Evolutionary conservation across 2,113 vertebrate genomes (phyloP), one percentile per base, ranked within the genome.

Genomic region (Triplophysa rosa): DNA sequence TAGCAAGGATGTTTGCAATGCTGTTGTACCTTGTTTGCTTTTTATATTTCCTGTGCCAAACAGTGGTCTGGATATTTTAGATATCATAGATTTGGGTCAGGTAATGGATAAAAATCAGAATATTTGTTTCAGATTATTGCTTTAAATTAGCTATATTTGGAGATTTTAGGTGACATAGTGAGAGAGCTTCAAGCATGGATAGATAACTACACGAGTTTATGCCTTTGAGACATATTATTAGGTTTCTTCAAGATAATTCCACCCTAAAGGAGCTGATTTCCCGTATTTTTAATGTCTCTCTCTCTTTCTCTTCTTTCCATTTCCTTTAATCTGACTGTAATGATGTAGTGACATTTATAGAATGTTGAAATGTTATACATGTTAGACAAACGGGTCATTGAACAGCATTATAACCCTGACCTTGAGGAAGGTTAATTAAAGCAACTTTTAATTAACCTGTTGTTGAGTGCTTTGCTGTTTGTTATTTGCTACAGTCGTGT

Each of bases 371-470:
- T 81, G 71, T 62, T 68, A 49, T 68, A 61, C 71, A 40, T 81
- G 79, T 76, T 52, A 54, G 26, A 33, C 79, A 81, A 75, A 81
- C 23, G 79, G 65, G 64, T 67, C 79, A 63, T 62, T 81, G 71
- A 40, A 68, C 64, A 62, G 24, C 52, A 62, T 68, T 47, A 56
- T 67, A 58, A 47, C 63, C 65, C 7, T 37, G 14, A 74, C 70
- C 40, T 67, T 67, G 11, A n/a, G 8, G 49, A 40, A 45, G 70
- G 52, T 67, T 81, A 67, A 59, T 61, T 67, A 59, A 75, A 81
- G 61, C 63, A 81, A 49, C 54, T 68, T 75, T 76, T 67, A 81
- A 75, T 80, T 81, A 81, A 81, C 71, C 79, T 68, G 17, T 59
- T 62, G 52, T 17, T 75, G 71, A 76, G 54, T 40, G 64, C 24